Evolutionary conservation across 2,888 invertebrate genomes (phyloP).

Genomic region (Epiblema foenella): DNA sequence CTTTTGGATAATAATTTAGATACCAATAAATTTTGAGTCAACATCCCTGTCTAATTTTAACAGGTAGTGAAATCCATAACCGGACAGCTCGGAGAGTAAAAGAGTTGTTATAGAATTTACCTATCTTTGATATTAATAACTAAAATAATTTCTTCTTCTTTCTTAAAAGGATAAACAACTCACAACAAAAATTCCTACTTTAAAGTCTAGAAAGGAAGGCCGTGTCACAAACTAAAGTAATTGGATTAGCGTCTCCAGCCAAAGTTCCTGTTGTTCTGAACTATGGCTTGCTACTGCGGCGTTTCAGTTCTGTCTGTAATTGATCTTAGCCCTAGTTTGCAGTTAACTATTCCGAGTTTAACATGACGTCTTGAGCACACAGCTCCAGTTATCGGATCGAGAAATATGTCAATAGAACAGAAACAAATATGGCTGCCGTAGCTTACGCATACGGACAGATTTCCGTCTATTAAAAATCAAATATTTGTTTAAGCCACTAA

Average conservation of each 20-base stretch:
- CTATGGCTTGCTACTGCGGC: not conserved
- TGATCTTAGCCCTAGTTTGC: not conserved
- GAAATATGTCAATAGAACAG: not conserved
- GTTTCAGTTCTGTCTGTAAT: constrained; percentile 2
- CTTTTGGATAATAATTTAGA: too few species aligned
- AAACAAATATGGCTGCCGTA: not conserved
- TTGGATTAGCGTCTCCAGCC: constrained; percentile 12
- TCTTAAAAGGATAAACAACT: not conserved
- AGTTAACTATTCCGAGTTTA: not conserved
- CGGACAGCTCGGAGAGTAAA: too few species aligned
- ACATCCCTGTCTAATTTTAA: too few species aligned
- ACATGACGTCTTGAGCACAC: constrained; percentile 1
- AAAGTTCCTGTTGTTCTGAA: constrained; percentile 10
- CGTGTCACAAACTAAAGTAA: constrained; percentile 6
- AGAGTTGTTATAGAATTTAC: too few species aligned
- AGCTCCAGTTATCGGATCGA: not conserved
- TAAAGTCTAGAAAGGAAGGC: not conserved
- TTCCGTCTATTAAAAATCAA: too few species aligned
- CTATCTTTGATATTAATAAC: not conserved
- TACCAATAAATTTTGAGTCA: too few species aligned
- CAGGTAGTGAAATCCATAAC: too few species aligned
- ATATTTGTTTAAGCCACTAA: too few species aligned
- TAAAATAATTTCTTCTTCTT: not conserved
- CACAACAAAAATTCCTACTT: not conserved
- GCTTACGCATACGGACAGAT: too few species aligned